Evolutionary conservation across 2,797 vertebrate genomes (phyloP).

Genomic region (Micromesistius poutassou): DNA sequence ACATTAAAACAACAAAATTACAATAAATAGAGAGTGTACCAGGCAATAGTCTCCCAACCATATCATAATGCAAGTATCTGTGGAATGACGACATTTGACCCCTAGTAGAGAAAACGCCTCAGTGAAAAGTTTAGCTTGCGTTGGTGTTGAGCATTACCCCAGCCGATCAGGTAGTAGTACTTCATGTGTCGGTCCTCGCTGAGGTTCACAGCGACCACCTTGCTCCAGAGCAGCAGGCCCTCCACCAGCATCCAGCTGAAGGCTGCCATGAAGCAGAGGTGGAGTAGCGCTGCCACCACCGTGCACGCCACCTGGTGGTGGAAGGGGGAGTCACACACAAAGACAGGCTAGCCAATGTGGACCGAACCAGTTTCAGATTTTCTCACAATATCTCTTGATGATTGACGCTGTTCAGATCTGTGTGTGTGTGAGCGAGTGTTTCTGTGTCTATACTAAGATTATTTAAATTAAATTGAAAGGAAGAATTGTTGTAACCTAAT

Average conservation of each 20-base stretch:
- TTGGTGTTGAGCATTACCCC: not conserved
- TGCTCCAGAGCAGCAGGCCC: slow-evolving; percentile 81
- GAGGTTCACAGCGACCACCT: slow-evolving; percentile 80
- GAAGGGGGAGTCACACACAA: not conserved
- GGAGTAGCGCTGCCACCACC: slow-evolving; percentile 76
- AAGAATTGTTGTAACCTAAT: no score
- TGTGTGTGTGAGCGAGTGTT: no score
- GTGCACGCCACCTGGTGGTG: slow-evolving; percentile 74
- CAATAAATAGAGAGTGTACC: no score
- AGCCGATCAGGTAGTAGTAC: slow-evolving; percentile 77
- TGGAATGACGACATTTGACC: not conserved
- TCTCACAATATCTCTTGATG: no score
- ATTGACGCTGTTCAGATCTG: not conserved
- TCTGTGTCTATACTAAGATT: no score
- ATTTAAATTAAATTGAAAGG: no score
- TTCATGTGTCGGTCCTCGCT: slow-evolving; percentile 81
- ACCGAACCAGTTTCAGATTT: not conserved
- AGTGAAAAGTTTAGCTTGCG: no score
- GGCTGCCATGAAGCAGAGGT: slow-evolving; percentile 82
- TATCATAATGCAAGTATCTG: not conserved
- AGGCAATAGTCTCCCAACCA: not conserved
- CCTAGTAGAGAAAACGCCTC: not conserved
- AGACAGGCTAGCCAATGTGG: not conserved
- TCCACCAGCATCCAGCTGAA: slow-evolving; percentile 84
- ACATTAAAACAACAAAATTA: no score